Evolutionary conservation across 2,113 vertebrate species (phyloP), one percentile per base, ranked within the genome.

Genomic region (Marcusenius ussheri): DNA sequence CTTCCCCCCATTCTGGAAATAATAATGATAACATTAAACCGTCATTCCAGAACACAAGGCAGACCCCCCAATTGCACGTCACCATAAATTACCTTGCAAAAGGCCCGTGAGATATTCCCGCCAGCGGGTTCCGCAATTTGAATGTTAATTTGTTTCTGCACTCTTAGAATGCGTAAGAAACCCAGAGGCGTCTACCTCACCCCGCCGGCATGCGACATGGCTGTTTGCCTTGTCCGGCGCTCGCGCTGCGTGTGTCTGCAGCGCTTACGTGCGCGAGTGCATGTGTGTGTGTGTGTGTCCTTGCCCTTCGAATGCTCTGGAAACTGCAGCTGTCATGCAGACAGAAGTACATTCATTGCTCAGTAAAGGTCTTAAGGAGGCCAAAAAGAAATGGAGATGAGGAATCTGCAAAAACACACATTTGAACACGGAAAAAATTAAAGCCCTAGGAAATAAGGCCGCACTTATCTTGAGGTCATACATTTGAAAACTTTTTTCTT

Each of bases 101-200:
- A 84, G 51, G 45, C 86, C 77, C 21, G 31, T 3, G 10, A 58
- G 58, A 31, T 66, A 46, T 45, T 83, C 66, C 87, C 88, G 88
- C 58, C 42, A 80, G 88, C 17, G 9, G 27, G 7, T 85, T 87
- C 50, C 10, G 45, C 74, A 11, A 90, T 90, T 53, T 90, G 89
- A 89, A 88, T 90, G 91, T 56, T 90, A 88, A 90, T 91, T 85
- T 13, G 27, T 88, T 53, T 90, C 45, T 21, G 77, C 84, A 46
- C 77, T 80, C 27, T 47, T 89, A 56, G 88, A 62, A 91, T 88
- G 90, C 88, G 74, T 90, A 74, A 84, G 74, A 89, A 91, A 90
- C 91, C 90, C 66, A 51, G 58, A 89, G 89, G 47, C 87, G 51
- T 83, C 56, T 46, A 58, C 84, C 58, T 91, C 89, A 88, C 89